These are phyloP conservation scores for Drosophila yooni DNA, from an alignment of 2,888 invertebrate genomes.

Conservation along the genomic window DNA sequence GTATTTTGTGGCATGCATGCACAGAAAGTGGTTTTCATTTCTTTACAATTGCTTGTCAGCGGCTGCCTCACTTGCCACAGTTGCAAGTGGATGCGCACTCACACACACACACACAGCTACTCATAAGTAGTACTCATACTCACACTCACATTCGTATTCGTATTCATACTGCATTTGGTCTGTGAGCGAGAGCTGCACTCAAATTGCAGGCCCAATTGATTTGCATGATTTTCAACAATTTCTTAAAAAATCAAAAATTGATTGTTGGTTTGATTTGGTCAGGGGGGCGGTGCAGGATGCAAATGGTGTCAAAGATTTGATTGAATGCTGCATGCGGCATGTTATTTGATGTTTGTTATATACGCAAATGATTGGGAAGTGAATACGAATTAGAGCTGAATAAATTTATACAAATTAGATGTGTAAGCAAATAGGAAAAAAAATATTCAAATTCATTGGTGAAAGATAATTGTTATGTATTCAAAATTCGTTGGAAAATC, in stretches of 20 bases:
- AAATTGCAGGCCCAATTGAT: conserved; percentile 66
- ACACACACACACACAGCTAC: conserved; percentile 29
- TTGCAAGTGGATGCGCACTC: conserved; percentile 37
- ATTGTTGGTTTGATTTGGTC: conserved; percentile 20
- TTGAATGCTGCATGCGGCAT: background rate
- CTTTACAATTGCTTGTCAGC: conserved; percentile 72
- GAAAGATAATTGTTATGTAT: background rate
- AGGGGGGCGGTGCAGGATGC: conserved; percentile 12
- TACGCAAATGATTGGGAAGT: background rate
- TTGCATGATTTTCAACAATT: conserved; percentile 68
- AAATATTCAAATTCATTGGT: background rate
- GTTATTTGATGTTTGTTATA: conserved; percentile 4
- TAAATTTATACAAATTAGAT: background rate
- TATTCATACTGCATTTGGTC: conserved; percentile 2
- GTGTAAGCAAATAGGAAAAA: background rate
- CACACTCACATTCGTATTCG: background rate
- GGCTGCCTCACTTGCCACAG: conserved; percentile 58
- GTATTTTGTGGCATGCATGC: conserved; percentile 78
- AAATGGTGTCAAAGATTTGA: conserved; percentile 51
- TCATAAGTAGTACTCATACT: conserved; percentile 18
- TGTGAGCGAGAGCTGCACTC: conserved; percentile 43
- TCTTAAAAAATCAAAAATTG: conserved; percentile 27
- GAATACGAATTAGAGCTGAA: background rate
- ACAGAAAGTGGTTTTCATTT: conserved; percentile 84
- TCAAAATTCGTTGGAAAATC: background rate